phyloP scores from a whole-genome alignment of 2,888 invertebrate species.

The Apamea monoglypha region DNA sequence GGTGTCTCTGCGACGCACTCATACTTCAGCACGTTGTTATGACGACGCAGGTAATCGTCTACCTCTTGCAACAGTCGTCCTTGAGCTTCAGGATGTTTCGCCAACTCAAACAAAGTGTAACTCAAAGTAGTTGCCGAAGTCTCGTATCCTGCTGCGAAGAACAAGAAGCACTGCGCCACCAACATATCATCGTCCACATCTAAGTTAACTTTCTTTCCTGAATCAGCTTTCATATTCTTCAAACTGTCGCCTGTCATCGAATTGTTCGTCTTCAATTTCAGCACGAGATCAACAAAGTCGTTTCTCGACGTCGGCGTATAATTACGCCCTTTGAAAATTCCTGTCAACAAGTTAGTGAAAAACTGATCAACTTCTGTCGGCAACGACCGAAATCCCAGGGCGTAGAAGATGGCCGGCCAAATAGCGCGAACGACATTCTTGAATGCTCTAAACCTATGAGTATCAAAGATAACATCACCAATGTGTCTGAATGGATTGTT shows the following conservation, averaged over 20 bases:
- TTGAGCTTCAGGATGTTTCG: slow-evolving; percentile 61
- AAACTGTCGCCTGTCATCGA: slow-evolving; percentile 75
- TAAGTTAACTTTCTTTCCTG: slow-evolving; percentile 67
- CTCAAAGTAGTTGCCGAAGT: slow-evolving; percentile 75
- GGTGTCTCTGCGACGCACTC: slow-evolving; percentile 73
- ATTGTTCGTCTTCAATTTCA: slow-evolving; percentile 72
- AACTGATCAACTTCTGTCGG: slow-evolving; percentile 70
- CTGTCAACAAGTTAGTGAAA: slow-evolving; percentile 70
- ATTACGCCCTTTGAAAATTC: slow-evolving; percentile 72
- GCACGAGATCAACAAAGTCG: slow-evolving; percentile 78
- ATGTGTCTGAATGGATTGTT: slow-evolving; percentile 74
- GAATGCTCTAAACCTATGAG: slow-evolving; percentile 66
- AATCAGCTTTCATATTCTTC: slow-evolving; percentile 69
- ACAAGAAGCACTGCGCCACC: slow-evolving; percentile 88
- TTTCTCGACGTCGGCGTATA: slow-evolving; percentile 50
- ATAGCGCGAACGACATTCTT: slow-evolving; percentile 70
- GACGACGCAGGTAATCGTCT: slow-evolving; percentile 70
- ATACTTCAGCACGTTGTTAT: slow-evolving; percentile 70
- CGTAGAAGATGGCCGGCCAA: slow-evolving; percentile 80
- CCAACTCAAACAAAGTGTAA: slow-evolving; percentile 69
- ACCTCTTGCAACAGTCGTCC: slow-evolving; percentile 72
- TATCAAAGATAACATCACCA: slow-evolving; percentile 72
- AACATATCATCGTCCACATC: slow-evolving; percentile 83
- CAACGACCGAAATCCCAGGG: slow-evolving; percentile 70
- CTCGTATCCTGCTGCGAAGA: slow-evolving; percentile 82